Conservation (phyloP, 2,113 vertebrate genomes). For the Melospiza melodia region DNA sequence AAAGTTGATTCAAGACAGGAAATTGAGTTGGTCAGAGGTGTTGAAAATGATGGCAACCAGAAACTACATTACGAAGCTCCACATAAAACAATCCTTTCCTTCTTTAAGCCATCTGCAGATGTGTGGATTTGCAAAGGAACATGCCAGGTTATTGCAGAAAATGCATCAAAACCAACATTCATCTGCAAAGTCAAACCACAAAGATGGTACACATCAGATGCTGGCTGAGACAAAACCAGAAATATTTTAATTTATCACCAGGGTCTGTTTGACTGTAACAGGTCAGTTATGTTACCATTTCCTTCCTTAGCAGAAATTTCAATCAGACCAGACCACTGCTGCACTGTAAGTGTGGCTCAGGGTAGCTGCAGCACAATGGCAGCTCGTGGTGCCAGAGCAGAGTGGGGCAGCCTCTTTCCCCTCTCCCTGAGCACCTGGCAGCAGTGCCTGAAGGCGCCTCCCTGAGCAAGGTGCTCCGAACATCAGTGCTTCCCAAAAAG, state of each 20-base stretch:
- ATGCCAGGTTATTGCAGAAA: neutral
- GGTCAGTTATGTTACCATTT: accelerated
- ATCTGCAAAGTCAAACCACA: neutral
- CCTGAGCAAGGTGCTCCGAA: neutral
- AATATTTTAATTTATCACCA: neutral
- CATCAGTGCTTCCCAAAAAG: neutral
- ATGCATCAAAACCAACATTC: neutral
- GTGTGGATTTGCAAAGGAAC: neutral
- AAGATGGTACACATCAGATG: neutral
- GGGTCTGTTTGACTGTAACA: neutral
- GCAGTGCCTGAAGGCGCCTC: accelerated
- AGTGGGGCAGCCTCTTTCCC: no score
- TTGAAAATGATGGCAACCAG: slow-evolving; percentile 69
- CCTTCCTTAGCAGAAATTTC: neutral
- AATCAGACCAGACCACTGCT: neutral
- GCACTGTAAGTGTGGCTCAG: neutral
- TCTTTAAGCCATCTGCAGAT: neutral
- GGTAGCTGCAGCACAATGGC: neutral
- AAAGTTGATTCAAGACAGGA: slow-evolving; percentile 68
- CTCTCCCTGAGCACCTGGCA: accelerated
- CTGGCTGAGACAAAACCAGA: neutral
- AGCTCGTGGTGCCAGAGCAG: neutral
- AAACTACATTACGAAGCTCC: slow-evolving; percentile 27
- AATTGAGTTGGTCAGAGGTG: slow-evolving; percentile 74
- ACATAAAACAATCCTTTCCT: neutral